Conservation (phyloP, 2,797 vertebrate genomes). For the Apogon talboti region DNA sequence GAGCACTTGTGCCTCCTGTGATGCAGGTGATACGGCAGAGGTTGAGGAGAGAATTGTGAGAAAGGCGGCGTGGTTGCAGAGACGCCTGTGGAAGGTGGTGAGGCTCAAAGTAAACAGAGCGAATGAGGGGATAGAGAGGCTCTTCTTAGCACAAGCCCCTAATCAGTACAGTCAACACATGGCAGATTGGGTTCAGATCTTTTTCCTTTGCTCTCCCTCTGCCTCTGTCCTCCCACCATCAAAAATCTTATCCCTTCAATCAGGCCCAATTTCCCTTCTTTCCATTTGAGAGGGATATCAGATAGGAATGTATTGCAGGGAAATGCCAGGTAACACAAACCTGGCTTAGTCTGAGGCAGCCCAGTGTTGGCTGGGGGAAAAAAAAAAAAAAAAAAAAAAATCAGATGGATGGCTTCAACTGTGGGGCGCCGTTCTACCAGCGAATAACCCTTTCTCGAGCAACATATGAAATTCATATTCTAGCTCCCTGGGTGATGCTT, state of each 20-base stretch:
- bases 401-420: conserved; percentile 60
- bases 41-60: conserved; percentile 33
- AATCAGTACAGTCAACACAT: conserved; percentile 83
- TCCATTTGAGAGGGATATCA: conserved; percentile 74
- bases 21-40: conserved; percentile 47
- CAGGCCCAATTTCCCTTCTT: conserved; percentile 72
- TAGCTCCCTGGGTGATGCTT: conserved; percentile 39
- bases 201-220: conserved; percentile 40
- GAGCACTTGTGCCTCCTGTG: conserved; percentile 26
- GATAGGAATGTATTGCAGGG: conserved; percentile 73
- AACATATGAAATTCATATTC: conserved; percentile 64
- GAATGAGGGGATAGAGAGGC: conserved; percentile 77
- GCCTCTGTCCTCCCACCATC: conserved; percentile 60
- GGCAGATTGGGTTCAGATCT: conserved; percentile 81
- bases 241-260: conserved; percentile 74
- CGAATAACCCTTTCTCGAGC: conserved; percentile 55
- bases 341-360: conserved; percentile 60
- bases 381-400: too few species aligned
- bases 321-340: conserved; percentile 71
- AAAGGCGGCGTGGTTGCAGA: conserved; percentile 29
- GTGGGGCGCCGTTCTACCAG: conserved; percentile 50
- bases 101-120: conserved; percentile 79
- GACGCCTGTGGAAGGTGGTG: conserved; percentile 43
- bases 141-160: conserved; percentile 76
- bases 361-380: conserved; percentile 4